Evolutionary conservation across 2,888 invertebrate species (phyloP).

Genomic region (Lepeophtheirus nordmannii): DNA sequence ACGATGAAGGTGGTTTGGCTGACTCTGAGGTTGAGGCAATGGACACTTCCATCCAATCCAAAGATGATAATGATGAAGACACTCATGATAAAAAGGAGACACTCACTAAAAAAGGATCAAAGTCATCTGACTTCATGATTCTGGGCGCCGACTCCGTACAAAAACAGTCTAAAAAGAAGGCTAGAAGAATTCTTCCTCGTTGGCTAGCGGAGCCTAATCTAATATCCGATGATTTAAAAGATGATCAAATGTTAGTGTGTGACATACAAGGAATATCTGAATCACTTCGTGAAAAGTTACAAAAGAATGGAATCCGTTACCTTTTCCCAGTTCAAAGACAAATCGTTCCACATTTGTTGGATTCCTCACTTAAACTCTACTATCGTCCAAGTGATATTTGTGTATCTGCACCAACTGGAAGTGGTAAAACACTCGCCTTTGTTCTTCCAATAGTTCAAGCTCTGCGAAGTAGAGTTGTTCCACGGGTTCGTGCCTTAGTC

Average conservation of each 20-base stretch:
- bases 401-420: constrained; percentile 91
- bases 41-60: too few relatives aligned
- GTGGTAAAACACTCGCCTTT: constrained; percentile 90
- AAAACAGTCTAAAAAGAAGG: constrained; percentile 32
- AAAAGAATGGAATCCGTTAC: constrained; percentile 51
- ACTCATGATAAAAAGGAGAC: constrained; percentile 6
- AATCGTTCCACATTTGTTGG: constrained; percentile 58
- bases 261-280: constrained; percentile 48
- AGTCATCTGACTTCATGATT: constrained; percentile 44
- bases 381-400: constrained; percentile 74
- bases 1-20: too few relatives aligned
- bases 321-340: constrained; percentile 72
- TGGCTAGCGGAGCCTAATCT: constrained; percentile 70
- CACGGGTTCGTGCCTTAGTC: constrained; percentile 62
- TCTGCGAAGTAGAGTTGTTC: constrained; percentile 40
- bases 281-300: constrained; percentile 46
- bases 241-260: constrained; percentile 41
- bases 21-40: too few relatives aligned
- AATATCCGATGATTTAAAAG: constrained; percentile 54
- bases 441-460: constrained; percentile 75
- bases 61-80: constrained; percentile 16
- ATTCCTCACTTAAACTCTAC: constrained; percentile 29
- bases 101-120: constrained; percentile 32
- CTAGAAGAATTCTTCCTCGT: constrained; percentile 60
- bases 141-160: constrained; percentile 47